A percentile compares a stretch with the other conserved stretches of the same genome.
Conservation (phyloP, 1,140 invertebrate species). For the Saccostrea glomerata region DNA sequence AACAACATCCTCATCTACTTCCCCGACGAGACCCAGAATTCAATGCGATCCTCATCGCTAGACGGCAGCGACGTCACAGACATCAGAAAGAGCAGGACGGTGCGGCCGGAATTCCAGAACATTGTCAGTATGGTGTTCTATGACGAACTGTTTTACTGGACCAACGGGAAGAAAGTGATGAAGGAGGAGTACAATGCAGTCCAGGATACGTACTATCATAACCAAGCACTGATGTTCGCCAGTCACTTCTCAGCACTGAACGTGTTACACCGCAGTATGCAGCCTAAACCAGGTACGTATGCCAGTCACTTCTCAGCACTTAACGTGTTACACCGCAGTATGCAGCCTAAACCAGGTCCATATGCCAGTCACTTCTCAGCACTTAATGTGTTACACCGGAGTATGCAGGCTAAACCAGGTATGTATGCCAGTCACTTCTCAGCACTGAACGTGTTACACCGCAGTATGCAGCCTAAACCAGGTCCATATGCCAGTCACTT, state of each 20-base stretch:
- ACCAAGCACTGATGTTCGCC: conserved; percentile 76
- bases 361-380: conserved; percentile 58
- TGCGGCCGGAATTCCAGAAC: conserved; percentile 70
- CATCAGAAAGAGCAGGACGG: conserved; percentile 86
- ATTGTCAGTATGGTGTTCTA: conserved; percentile 65
- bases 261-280: conserved; percentile 66
- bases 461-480: conserved; percentile 38
- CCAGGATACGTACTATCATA: conserved; percentile 86
- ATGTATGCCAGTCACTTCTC: conserved; percentile 62
- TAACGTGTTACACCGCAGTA: conserved; percentile 65
- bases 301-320: conserved; percentile 62
- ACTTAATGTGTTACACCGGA: conserved; percentile 67
- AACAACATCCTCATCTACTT: conserved; percentile 89
- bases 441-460: conserved; percentile 68
- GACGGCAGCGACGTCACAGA: conserved; percentile 88
- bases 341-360: neutral
- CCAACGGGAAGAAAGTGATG: conserved; percentile 86
- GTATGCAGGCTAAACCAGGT: conserved; percentile 73
- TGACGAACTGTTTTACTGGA: conserved; percentile 88
- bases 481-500: conserved; percentile 53
- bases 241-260: conserved; percentile 65
- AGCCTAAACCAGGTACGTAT: conserved; percentile 72
- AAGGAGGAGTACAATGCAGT: conserved; percentile 81
- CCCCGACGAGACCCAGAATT: conserved; percentile 85
- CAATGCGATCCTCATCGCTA: conserved; percentile 88